Percentiles rank a stretch among this genome's conserved stretches.
phyloP scores from a whole-genome alignment of 2,797 vertebrate species.

The Odontamblyopus lacepedii region DNA sequence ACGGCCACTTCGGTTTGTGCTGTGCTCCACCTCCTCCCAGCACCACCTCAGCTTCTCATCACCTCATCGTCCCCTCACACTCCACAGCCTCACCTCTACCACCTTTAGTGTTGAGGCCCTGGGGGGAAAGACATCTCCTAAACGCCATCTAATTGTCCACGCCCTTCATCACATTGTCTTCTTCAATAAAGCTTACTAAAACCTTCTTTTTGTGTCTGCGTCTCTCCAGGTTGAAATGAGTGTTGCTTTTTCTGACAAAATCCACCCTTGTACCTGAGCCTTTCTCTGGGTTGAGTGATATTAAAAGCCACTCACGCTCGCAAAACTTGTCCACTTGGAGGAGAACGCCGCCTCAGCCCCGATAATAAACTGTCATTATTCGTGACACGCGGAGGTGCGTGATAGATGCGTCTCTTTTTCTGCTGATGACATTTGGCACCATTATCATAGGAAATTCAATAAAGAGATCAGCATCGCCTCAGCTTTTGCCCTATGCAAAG shows the following conservation, averaged over 20 bases:
- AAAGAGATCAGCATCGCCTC: conserved; percentile 68
- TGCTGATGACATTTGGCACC: conserved; percentile 73
- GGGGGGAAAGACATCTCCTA: no score
- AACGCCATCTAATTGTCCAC: no score
- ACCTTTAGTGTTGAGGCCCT: no score
- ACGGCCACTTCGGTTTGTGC: no score
- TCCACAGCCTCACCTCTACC: no score
- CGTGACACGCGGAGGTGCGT: conserved; percentile 63
- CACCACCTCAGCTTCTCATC: no score
- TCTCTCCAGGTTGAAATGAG: neutral
- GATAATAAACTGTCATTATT: conserved; percentile 73
- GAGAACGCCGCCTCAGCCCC: conserved; percentile 45
- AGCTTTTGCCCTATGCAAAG: conserved; percentile 65
- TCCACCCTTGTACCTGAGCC: neutral
- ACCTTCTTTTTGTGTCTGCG: no score
- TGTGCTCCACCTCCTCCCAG: no score
- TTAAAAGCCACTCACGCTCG: conserved; percentile 29
- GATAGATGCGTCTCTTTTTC: conserved; percentile 73
- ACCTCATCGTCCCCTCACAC: no score
- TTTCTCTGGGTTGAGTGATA: neutral
- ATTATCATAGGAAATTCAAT: conserved; percentile 80
- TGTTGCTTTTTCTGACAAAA: neutral
- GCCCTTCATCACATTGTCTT: no score
- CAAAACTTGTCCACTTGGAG: conserved; percentile 38
- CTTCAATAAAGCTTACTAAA: no score